Base-by-base conservation (phyloP, 2,113 vertebrate genomes). In the Numenius arquata region DNA sequence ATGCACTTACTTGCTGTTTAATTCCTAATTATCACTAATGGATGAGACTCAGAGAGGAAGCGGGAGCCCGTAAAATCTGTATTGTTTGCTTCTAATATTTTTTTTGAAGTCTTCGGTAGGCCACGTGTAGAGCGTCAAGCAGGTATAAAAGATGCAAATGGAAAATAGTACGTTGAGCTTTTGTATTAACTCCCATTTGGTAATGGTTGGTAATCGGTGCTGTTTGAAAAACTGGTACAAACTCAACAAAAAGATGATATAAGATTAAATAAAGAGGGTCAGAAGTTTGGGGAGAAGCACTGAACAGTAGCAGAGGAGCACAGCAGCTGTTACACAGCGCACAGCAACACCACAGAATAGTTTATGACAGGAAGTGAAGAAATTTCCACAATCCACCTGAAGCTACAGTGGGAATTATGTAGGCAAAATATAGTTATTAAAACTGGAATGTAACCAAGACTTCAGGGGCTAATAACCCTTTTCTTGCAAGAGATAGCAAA, bases 401-500 rank as follows among this genome's bases (percentile, higher is more conserved):
- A 95, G 77, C 81, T 96, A 95, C 84, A 95, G 77, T 79, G 41
- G 89, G 94, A 95, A 93, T 91, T 87, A 85, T 62, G n/a, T 29
- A 93, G 94, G 91, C 86, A 95, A 95, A 95, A 92, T 85, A 88
- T 50, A 95, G 94, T 96, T 95, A 96, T 95, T 93, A 96, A 95
- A 95, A 91, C 5, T 95, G 94, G 94, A 95, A 94, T 77, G 71
- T 47, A 77, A 95, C 95, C 91, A 95, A 92, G 84, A 94, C 95
- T 95, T 93, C 89, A 89, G 86, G 89, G 94, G 77, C 95, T 95
- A 97, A 96, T 96, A 97, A 96, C 50, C 83, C 58, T 90, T 84
- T 85, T 88, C 74, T 96, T 97, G 68, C 85, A 85, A 82, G 78
- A 96, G 84, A 94, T 65, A 94, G 70, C 38, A 94, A 89, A 96